Evolutionary conservation across 2,888 invertebrate genomes (phyloP).

Genomic region (Parnassius mnemosyne): DNA sequence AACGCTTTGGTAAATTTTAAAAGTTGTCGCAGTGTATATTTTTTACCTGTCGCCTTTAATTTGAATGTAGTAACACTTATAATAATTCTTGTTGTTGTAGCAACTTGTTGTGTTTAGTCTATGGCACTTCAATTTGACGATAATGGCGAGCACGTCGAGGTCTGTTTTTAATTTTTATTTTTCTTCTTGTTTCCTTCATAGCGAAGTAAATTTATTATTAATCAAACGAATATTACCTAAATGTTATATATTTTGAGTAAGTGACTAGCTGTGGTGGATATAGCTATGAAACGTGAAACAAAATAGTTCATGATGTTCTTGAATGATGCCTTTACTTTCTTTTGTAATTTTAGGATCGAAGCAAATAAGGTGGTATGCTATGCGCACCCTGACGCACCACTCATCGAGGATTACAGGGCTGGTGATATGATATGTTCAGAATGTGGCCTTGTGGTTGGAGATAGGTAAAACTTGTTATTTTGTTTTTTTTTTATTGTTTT

Average conservation of each 20-base stretch:
- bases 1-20: too few relatives aligned
- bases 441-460: conserved; percentile 99
- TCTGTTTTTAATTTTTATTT: conserved; percentile 72
- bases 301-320: conserved; percentile 38
- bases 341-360: conserved; percentile 81
- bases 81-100: too few relatives aligned
- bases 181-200: conserved; percentile 50
- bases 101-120: conserved; percentile 35
- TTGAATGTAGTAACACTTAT: too few relatives aligned
- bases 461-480: conserved; percentile 83
- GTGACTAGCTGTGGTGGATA: conserved; percentile 41
- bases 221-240: conserved; percentile 44
- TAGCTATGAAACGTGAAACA: conserved; percentile 24
- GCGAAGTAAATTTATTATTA: conserved; percentile 43
- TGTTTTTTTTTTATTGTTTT: background rate
- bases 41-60: too few relatives aligned
- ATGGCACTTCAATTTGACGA: conserved; percentile 56
- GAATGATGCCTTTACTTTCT: conserved; percentile 41
- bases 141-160: conserved; percentile 86
- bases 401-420: conserved; percentile 98
- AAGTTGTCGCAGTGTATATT: too few relatives aligned
- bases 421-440: conserved; percentile 99
- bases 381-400: conserved; percentile 96
- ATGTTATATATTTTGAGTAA: conserved; percentile 50
- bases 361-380: conserved; percentile 92